Evolutionary conservation across 2,888 invertebrate species (phyloP).

Genomic region (Sabellastarte sp.): DNA sequence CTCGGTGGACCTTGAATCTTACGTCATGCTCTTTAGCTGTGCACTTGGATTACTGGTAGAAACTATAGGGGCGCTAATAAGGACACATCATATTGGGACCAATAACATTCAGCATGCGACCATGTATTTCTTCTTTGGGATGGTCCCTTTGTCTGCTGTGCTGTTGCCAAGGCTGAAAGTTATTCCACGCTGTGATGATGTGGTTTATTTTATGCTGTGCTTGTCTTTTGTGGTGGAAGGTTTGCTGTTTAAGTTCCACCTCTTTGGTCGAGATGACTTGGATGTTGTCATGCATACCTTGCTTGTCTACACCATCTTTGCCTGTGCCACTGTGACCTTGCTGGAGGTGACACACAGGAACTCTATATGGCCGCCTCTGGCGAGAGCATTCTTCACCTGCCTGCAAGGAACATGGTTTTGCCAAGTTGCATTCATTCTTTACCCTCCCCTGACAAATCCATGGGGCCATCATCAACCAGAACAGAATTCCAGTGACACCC

Average conservation of each 20-base stretch:
- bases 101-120: neutral
- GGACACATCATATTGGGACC: neutral
- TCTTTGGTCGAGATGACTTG: neutral
- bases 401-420: neutral
- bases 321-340: neutral
- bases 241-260: slow-evolving; percentile 3
- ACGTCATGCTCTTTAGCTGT: neutral
- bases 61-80: neutral
- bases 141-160: neutral
- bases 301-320: neutral
- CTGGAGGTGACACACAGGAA: neutral
- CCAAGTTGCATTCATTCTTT: neutral
- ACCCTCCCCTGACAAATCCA: neutral
- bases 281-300: neutral
- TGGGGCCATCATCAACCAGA: neutral
- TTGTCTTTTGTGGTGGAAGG: neutral
- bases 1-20: neutral
- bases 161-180: neutral
- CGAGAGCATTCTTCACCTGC: neutral
- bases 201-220: neutral
- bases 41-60: neutral
- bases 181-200: neutral
- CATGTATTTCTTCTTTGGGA: slow-evolving; percentile 5
- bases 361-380: neutral
- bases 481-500: no score